Conservation (phyloP, 1,140 invertebrate species). For the Neotoxoptera formosana region DNA sequence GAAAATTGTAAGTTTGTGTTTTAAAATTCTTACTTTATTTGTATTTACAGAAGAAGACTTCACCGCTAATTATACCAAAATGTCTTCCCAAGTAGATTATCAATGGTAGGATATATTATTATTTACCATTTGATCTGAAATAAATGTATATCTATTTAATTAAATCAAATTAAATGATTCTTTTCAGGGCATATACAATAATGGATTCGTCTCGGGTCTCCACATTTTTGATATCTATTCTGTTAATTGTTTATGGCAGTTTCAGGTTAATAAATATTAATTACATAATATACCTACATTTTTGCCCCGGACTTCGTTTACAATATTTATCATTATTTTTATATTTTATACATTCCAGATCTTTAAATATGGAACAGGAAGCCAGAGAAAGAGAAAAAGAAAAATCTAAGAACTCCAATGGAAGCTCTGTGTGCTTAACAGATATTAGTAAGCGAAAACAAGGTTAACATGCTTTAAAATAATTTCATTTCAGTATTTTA, state of each 20-base stretch:
- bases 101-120: slow-evolving; percentile 57
- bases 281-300: background rate
- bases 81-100: slow-evolving; percentile 59
- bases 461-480: slow-evolving; percentile 52
- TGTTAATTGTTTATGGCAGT: slow-evolving; percentile 97
- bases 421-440: slow-evolving; percentile 48
- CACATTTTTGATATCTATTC: slow-evolving; percentile 96
- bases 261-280: slow-evolving; percentile 69
- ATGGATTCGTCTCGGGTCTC: slow-evolving; percentile 96
- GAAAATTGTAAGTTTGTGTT: background rate
- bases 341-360: slow-evolving; percentile 70
- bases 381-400: slow-evolving; percentile 84
- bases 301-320: background rate
- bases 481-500: slow-evolving; percentile 45
- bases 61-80: slow-evolving; percentile 10
- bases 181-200: slow-evolving; percentile 85
- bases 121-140: background rate
- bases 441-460: slow-evolving; percentile 59
- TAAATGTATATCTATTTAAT: background rate
- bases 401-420: slow-evolving; percentile 70
- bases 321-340: slow-evolving; percentile 3
- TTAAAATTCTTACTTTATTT: background rate
- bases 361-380: slow-evolving; percentile 93
- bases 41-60: slow-evolving; percentile 22
- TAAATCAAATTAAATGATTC: background rate